Conservation (phyloP, 1,140 invertebrate species). For the Drosophila saltans region DNA sequence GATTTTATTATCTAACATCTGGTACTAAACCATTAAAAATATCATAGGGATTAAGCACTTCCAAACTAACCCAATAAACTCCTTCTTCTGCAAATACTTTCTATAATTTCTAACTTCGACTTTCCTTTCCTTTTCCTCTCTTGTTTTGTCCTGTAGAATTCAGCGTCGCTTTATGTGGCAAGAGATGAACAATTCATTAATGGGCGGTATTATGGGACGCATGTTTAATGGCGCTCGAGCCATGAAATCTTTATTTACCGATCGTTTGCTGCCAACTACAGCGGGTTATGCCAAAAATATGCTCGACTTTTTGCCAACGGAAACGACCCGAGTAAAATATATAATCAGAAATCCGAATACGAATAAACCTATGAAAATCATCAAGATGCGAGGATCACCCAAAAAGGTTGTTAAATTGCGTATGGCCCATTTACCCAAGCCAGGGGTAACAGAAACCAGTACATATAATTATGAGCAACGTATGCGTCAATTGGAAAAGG, state of each 20-base stretch:
- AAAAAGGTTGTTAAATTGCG: slow-evolving; percentile 72
- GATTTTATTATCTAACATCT: too few species aligned
- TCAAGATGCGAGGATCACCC: slow-evolving; percentile 61
- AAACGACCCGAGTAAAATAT: slow-evolving; percentile 73
- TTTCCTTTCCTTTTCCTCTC: not conserved
- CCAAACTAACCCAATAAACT: too few species aligned
- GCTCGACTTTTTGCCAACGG: slow-evolving; percentile 72
- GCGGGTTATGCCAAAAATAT: slow-evolving; percentile 39
- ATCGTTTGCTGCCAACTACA: slow-evolving; percentile 56
- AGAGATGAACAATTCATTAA: slow-evolving; percentile 73
- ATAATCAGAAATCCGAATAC: slow-evolving; percentile 73
- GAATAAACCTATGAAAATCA: slow-evolving; percentile 74
- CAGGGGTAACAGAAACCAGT: slow-evolving; percentile 45
- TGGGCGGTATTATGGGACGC: slow-evolving; percentile 64
- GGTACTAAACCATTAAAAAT: too few species aligned
- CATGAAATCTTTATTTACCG: slow-evolving; percentile 68
- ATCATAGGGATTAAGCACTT: too few species aligned
- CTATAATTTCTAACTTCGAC: not conserved
- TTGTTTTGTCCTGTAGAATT: slow-evolving; percentile 40
- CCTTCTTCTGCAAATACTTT: not conserved
- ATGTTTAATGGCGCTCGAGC: slow-evolving; percentile 64
- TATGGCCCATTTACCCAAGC: slow-evolving; percentile 43
- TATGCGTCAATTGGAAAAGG: slow-evolving; percentile 69
- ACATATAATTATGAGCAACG: slow-evolving; percentile 51
- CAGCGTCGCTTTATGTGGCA: slow-evolving; percentile 81